Evolutionary conservation across 2,113 vertebrate genomes (phyloP).

Genomic region (Cervus canadensis): DNA sequence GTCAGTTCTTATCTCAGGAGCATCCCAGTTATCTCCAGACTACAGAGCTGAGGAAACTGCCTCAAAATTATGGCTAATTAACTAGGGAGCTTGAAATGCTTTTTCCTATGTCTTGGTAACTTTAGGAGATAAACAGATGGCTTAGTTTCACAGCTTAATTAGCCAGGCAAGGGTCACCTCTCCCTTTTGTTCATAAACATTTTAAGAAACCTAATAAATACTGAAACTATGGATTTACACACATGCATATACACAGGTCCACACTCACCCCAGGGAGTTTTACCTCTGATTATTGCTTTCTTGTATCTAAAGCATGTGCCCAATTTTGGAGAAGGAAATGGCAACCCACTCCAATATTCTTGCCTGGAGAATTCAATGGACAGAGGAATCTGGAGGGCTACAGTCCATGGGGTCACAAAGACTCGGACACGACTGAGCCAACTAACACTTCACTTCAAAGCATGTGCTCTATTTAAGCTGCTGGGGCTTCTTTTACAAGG

Average conservation of each 20-base stretch:
- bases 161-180: not conserved
- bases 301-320: not conserved
- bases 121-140: not conserved
- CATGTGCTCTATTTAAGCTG: not conserved
- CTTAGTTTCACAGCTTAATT: not conserved
- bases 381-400: not conserved
- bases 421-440: not conserved
- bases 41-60: not conserved
- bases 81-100: too few species aligned
- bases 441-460: not conserved
- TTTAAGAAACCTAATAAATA: not conserved
- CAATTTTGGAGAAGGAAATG: not conserved
- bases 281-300: not conserved
- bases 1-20: not conserved
- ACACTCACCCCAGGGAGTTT: accelerated
- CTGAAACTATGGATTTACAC: not conserved
- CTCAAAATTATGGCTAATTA: not conserved
- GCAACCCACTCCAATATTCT: not conserved
- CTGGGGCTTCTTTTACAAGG: not conserved
- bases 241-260: not conserved
- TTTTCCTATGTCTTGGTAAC: not conserved
- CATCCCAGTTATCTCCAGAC: not conserved
- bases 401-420: not conserved
- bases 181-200: not conserved
- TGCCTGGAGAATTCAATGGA: not conserved